Conservation (phyloP, 2,888 invertebrate genomes). For the Apamea anceps region DNA sequence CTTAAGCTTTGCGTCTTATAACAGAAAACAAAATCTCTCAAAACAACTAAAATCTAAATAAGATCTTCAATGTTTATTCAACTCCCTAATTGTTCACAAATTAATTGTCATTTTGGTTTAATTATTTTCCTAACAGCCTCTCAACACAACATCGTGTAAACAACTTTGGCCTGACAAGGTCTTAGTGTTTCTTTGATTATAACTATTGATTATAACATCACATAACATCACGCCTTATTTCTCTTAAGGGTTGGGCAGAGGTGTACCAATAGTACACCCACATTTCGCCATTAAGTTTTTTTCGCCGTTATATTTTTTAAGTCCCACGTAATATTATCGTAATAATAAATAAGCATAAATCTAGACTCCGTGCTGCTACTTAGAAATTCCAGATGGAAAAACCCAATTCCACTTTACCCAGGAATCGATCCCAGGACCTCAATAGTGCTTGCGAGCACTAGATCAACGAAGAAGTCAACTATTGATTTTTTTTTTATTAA, state of each 20-base stretch:
- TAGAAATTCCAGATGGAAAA: too few species aligned
- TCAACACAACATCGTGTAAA: constrained; percentile 30
- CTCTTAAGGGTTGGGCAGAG: neutral
- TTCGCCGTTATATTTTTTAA: too few species aligned
- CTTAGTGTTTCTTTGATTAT: constrained; percentile 12
- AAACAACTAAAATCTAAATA: neutral
- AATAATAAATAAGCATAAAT: too few species aligned
- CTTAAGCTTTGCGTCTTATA: neutral
- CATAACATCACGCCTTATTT: neutral
- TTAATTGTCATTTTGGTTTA: constrained; percentile 40
- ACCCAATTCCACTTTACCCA: too few species aligned
- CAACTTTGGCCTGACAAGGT: constrained; percentile 24
- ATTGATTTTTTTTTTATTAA: too few species aligned
- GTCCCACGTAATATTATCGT: neutral
- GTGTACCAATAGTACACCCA: too few species aligned
- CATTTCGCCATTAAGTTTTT: too few species aligned
- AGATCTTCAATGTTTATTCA: constrained; percentile 25
- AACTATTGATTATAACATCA: neutral
- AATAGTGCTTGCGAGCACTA: too few species aligned
- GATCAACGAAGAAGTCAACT: too few species aligned
- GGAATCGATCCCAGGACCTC: too few species aligned
- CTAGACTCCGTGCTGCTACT: too few species aligned
- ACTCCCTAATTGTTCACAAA: constrained; percentile 28
- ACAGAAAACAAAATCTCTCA: neutral
- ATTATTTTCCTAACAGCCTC: constrained; percentile 38